Evolutionary conservation across 23 tunicate genomes (phyloP).

Genomic region (Pegea sp.): DNA sequence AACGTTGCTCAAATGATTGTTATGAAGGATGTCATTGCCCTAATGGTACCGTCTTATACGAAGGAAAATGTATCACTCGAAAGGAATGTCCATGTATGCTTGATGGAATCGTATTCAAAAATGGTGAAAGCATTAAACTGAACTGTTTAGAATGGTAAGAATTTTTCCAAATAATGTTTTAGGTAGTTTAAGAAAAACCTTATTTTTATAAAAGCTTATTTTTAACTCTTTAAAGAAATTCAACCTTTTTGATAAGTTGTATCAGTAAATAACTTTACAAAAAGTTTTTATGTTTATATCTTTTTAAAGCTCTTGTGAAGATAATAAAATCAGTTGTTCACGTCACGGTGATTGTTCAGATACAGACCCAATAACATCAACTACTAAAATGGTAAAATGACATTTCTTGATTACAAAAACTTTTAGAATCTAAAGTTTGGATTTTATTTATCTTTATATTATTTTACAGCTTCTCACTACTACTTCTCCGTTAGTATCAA

Average conservation of each 20-base stretch:
- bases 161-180: too few species aligned
- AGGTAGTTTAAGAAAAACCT: neutral
- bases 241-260: neutral
- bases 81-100: constrained; percentile 69
- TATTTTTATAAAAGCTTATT: neutral
- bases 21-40: constrained; percentile 92
- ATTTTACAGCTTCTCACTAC: neutral
- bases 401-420: constrained; percentile 2
- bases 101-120: constrained; percentile 21
- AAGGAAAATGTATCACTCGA: constrained; percentile 58
- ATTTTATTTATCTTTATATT: neutral
- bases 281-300: too few species aligned
- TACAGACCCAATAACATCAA: too few species aligned
- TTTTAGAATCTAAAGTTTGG: too few species aligned
- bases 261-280: too few species aligned
- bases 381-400: too few species aligned
- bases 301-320: too few species aligned
- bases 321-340: too few species aligned
- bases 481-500: neutral
- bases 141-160: constrained; percentile 76
- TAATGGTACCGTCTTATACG: constrained; percentile 60
- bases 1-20: constrained; percentile 42
- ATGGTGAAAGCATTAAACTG: constrained; percentile 10
- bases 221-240: neutral
- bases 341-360: too few species aligned